Percentiles rank a stretch among this genome's conserved stretches.
These are phyloP conservation scores for Acleris literana DNA, from an alignment of 2,888 invertebrate species.

Conservation along the genomic window DNA sequence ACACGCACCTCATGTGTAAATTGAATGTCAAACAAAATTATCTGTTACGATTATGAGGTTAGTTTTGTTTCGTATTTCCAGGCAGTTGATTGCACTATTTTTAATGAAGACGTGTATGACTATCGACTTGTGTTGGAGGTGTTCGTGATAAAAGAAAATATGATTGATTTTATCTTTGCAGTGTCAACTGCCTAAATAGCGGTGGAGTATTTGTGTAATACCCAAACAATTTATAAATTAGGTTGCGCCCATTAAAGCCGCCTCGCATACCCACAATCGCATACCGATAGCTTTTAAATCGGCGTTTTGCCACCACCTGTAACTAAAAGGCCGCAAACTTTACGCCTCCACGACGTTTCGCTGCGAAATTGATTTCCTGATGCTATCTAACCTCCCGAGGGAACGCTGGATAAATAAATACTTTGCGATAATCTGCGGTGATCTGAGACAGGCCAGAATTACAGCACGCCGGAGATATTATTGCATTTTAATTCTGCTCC, in stretches of 20 bases:
- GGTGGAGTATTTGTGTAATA: too few relatives aligned
- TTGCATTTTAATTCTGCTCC: slow-evolving; percentile 79
- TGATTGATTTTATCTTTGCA: too few relatives aligned
- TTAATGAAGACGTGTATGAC: background rate
- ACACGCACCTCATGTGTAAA: slow-evolving; percentile 32
- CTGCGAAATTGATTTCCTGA: slow-evolving; percentile 81
- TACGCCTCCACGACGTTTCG: slow-evolving; percentile 77
- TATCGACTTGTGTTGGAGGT: too few relatives aligned
- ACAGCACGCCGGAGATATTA: slow-evolving; percentile 73
- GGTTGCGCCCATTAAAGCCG: slow-evolving; percentile 18
- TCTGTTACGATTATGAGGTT: slow-evolving; percentile 15
- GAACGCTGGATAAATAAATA: slow-evolving; percentile 81
- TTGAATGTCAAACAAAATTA: slow-evolving; percentile 35
- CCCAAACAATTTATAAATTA: slow-evolving; percentile 13
- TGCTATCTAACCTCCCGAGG: slow-evolving; percentile 78
- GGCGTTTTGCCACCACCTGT: slow-evolving; percentile 63
- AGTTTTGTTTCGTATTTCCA: slow-evolving; percentile 17
- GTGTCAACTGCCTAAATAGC: too few relatives aligned
- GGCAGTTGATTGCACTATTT: slow-evolving; percentile 15
- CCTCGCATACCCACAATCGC: too few relatives aligned
- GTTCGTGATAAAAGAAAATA: too few relatives aligned
- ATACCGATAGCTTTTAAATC: slow-evolving; percentile 58
- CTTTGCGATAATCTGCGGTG: slow-evolving; percentile 77
- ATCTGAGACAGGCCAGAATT: slow-evolving; percentile 79
- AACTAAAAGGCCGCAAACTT: slow-evolving; percentile 66